Conservation (phyloP, 2,888 invertebrate genomes). For the Linnaemya vulpina region DNA sequence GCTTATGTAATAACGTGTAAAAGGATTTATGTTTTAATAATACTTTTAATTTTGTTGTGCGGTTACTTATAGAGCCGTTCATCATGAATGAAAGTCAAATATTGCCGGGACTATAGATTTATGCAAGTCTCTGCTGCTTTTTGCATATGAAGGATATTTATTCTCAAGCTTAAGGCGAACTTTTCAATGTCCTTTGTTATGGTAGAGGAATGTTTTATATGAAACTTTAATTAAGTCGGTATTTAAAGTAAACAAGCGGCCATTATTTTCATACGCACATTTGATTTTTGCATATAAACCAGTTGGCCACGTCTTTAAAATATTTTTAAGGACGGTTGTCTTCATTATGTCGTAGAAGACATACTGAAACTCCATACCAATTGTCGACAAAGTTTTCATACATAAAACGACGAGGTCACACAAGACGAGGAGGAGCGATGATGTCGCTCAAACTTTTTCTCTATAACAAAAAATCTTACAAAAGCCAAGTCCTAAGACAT, state of each 20-base stretch:
- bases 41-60: slow-evolving; percentile 67
- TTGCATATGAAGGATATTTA: neutral
- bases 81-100: slow-evolving; percentile 52
- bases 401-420: too few relatives aligned
- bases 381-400: too few relatives aligned
- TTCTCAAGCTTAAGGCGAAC: neutral
- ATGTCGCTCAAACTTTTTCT: too few relatives aligned
- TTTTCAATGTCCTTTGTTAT: slow-evolving; percentile 25
- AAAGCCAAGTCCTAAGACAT: too few relatives aligned
- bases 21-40: slow-evolving; percentile 68
- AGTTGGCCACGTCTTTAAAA: too few relatives aligned
- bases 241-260: neutral
- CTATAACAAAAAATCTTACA: too few relatives aligned
- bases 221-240: slow-evolving; percentile 48
- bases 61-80: slow-evolving; percentile 53
- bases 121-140: slow-evolving; percentile 8
- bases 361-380: too few relatives aligned
- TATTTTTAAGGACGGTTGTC: too few relatives aligned
- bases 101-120: slow-evolving; percentile 57
- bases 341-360: too few relatives aligned
- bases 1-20: slow-evolving; percentile 3
- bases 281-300: too few relatives aligned
- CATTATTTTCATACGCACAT: too few relatives aligned
- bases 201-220: slow-evolving; percentile 33
- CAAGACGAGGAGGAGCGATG: too few relatives aligned